phyloP scores from a whole-genome alignment of 2,797 vertebrate genomes.

The Ara ararauna region DNA sequence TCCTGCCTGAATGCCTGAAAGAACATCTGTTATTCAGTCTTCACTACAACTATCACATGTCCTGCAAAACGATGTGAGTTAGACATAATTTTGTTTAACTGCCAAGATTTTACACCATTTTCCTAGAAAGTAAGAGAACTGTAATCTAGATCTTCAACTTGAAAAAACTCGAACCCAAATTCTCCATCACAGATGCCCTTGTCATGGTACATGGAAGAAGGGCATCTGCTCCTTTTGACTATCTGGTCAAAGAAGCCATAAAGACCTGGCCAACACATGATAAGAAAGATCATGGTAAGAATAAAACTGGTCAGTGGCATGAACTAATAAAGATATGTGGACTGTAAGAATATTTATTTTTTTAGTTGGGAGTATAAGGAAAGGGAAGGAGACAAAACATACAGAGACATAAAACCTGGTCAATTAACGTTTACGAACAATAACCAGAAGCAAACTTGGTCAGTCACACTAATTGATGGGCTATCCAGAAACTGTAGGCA shows the following conservation, averaged over 20 bases:
- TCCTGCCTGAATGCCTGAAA: not conserved
- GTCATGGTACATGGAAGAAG: not conserved
- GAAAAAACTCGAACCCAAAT: not conserved
- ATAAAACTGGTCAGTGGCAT: not conserved
- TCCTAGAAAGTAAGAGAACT: not conserved
- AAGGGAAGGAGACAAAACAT: not conserved
- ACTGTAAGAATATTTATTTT: not conserved
- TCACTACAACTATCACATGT: not conserved
- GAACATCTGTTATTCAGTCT: not conserved
- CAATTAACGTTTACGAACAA: not conserved
- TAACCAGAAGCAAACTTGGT: not conserved
- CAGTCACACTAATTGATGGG: not conserved
- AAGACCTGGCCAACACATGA: not conserved
- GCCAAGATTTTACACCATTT: not conserved
- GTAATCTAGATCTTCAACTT: not conserved
- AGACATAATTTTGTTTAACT: not conserved
- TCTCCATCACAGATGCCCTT: not conserved
- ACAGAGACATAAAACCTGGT: not conserved
- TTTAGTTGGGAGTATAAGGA: not conserved
- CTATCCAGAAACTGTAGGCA: not conserved
- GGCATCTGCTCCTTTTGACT: not conserved
- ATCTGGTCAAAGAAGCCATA: not conserved
- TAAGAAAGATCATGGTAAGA: not conserved
- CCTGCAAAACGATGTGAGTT: fast-evolving
- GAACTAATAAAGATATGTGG: not conserved